Percentiles rank a stretch among this genome's conserved stretches.
phyloP scores from a whole-genome alignment of 2,797 vertebrate species.

The Microhierax caerulescens region DNA sequence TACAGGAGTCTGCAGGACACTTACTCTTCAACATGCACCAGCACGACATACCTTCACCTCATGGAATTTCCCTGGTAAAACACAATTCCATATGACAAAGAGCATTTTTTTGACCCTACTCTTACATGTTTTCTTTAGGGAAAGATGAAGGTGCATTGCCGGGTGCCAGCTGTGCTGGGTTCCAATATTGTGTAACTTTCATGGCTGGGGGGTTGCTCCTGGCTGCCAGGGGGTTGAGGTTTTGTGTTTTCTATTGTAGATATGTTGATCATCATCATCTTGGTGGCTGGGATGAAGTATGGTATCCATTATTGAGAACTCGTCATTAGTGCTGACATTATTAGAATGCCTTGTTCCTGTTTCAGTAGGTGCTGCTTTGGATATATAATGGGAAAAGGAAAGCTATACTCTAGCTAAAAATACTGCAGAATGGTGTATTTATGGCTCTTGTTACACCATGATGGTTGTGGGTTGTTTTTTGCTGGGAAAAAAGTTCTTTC shows the following conservation, averaged over 20 bases:
- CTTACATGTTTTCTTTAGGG: not conserved
- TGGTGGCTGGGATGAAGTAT: not conserved
- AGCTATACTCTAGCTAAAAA: not conserved
- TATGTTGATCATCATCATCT: not conserved
- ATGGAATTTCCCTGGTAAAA: not conserved
- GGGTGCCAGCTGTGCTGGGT: not conserved
- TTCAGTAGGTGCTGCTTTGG: not conserved
- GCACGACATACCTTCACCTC: accelerated
- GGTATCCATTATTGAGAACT: not conserved
- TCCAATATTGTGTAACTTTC: accelerated
- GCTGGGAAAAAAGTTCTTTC: not conserved
- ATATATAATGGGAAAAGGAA: not conserved
- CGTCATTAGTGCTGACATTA: not conserved
- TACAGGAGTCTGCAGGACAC: accelerated
- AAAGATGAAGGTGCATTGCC: accelerated
- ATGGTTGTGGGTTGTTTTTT: not conserved
- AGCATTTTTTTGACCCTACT: accelerated
- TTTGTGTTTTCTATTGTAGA: not conserved
- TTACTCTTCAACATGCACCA: not conserved
- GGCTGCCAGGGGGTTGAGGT: not conserved
- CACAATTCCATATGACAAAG: not conserved
- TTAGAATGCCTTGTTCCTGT: not conserved
- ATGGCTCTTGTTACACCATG: not conserved
- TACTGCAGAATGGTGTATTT: not conserved
- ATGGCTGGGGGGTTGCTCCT: accelerated